phyloP scores from a whole-genome alignment of 2,113 vertebrate genomes.

The Neopipo cinnamomea region DNA sequence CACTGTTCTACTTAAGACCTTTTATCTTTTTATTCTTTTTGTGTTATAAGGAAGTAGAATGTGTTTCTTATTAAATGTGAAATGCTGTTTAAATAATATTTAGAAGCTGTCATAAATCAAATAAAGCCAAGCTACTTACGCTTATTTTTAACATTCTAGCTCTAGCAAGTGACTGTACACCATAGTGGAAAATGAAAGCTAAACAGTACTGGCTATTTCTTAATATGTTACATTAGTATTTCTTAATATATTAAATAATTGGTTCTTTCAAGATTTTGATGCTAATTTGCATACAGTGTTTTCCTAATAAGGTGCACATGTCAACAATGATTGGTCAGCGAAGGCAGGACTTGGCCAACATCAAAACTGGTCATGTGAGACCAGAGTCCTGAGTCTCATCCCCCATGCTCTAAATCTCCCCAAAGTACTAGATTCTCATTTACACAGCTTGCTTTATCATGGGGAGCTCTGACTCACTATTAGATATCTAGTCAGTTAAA shows the following conservation, averaged over 20 bases:
- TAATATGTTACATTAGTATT: neutral
- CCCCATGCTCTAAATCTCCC: neutral
- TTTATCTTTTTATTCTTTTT: conserved; percentile 17
- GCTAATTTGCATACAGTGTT: neutral
- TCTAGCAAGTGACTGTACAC: neutral
- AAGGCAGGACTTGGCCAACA: conserved; percentile 11
- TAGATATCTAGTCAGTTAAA: conserved; percentile 21
- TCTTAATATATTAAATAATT: neutral
- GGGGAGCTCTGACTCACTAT: neutral
- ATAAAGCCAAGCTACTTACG: conserved; percentile 4
- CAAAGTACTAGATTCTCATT: neutral
- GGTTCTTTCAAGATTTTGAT: neutral
- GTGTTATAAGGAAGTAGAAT: conserved; percentile 54
- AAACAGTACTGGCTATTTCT: neutral
- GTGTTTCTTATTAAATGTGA: conserved; percentile 71
- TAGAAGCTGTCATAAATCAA: conserved; percentile 1
- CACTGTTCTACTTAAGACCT: conserved; percentile 61
- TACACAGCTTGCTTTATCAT: neutral
- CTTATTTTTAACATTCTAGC: conserved; percentile 9
- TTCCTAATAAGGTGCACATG: neutral
- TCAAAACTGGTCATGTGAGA: neutral
- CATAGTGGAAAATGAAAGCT: neutral
- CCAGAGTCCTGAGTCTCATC: neutral
- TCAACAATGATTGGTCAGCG: neutral
- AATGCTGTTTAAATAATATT: conserved; percentile 46